Evolutionary conservation across 2,888 invertebrate genomes (phyloP).

Genomic region (Mesochorus sp.): DNA sequence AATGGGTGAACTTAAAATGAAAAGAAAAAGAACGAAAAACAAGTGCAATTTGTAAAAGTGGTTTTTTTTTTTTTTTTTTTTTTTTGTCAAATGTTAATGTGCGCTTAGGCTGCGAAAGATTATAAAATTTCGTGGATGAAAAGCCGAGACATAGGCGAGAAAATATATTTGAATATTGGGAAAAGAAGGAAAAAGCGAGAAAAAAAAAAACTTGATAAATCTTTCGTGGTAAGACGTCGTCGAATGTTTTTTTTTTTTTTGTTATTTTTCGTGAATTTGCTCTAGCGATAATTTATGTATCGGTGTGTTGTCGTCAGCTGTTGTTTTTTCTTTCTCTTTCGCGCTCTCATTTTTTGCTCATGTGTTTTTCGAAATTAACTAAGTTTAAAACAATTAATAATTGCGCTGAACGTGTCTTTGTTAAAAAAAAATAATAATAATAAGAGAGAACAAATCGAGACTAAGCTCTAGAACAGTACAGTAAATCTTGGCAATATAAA

Average conservation of each 20-base stretch:
- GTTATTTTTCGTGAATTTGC: slow-evolving; percentile 20
- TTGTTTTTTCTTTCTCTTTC: slow-evolving; percentile 20
- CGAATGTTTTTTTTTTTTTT: slow-evolving; percentile 32
- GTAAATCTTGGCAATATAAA: slow-evolving; percentile 21
- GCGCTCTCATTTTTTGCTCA: slow-evolving; percentile 16
- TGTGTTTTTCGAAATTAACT: slow-evolving; percentile 17
- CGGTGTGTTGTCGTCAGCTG: slow-evolving; percentile 34
- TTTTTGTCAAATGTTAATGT: slow-evolving; percentile 36
- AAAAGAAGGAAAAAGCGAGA: neutral
- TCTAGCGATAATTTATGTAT: slow-evolving; percentile 51
- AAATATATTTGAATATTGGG: neutral
- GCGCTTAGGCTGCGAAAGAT: slow-evolving; percentile 23
- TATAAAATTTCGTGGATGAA: neutral
- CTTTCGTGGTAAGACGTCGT: slow-evolving; percentile 19
- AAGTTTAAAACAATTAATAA: slow-evolving; percentile 37
- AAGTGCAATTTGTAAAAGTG: slow-evolving; percentile 57
- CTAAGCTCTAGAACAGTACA: slow-evolving; percentile 15
- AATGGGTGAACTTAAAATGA: slow-evolving; percentile 47
- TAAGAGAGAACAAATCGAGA: slow-evolving; percentile 16
- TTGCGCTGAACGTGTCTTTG: slow-evolving; percentile 43
- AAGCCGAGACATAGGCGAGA: too few relatives aligned
- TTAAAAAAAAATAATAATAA: slow-evolving; percentile 27
- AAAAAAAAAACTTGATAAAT: slow-evolving; percentile 6
- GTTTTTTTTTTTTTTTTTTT: slow-evolving; percentile 51
- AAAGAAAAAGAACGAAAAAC: slow-evolving; percentile 36